Base-by-base conservation (phyloP, 2,888 invertebrate genomes). In the Chrysotoxum bicinctum region DNA sequence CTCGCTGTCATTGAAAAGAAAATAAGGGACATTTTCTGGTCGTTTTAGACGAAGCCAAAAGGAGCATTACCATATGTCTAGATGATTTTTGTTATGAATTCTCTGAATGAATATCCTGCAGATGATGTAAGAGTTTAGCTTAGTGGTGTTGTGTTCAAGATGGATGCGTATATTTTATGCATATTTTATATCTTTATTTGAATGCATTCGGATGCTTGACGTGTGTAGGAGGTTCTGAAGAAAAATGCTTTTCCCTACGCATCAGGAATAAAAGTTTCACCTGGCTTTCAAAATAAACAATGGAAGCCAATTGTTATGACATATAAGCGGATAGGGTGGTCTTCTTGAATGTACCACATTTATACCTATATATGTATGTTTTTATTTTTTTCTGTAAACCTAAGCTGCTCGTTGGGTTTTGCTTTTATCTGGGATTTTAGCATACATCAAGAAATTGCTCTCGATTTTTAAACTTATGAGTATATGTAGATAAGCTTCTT, bases 21-120 rank as follows among this genome's bases (percentile, higher is more conserved):
- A 58, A 37, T 21, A n/a, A 21, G 7, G 37, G 58, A 58, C 32
- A 58, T 58, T 58, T 58, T 58, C 58, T 58, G 58, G 35, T 58
- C 14, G 14, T 14, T 35, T 58, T 35, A 12, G 56, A 19, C 1
- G 16, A 56, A 35, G 35, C 19, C 52, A 52, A 54, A n/a, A 35
- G 54, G 16, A 16, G 32, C 54, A 23, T 50, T 54, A 30, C 54
- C 7, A 16, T 8, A 43, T 8, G 43, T 16, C 8, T 45, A 10
- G 19, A 19, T 45, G 19, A 45, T 21, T 19, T 32, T 56, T 16
- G 56, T 56, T 14, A 19, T 32, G 30, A 56, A 21, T 30, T 58
- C 21, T 21, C 19, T 58, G 35, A 35, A 58, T 58, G 14, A 19
- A 45, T 45, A 19, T 21, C 37, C 58, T 37, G 35, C 37, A 37